A percentile compares a stretch with the other conserved stretches of the same genome.
Evolutionary conservation across 1,140 invertebrate genomes (phyloP).

Genomic region (Zaprionus kolodkinae): DNA sequence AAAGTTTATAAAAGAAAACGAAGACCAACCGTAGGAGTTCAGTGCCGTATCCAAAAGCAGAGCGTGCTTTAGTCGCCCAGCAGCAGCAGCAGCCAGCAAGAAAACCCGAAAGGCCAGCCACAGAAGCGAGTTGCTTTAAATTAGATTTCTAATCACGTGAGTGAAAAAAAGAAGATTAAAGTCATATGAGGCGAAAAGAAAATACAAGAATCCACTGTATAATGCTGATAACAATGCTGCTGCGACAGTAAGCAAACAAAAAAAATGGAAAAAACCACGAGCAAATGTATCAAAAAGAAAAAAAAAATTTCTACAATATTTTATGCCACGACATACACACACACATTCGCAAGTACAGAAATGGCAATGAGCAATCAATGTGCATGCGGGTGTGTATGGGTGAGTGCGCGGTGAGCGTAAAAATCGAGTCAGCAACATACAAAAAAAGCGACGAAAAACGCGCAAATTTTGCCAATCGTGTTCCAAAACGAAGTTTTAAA

Average conservation of each 20-base stretch:
- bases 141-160: slow-evolving; percentile 82
- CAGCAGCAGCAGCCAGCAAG: slow-evolving; percentile 73
- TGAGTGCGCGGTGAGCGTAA: slow-evolving; percentile 36
- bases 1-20: slow-evolving; percentile 79
- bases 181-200: slow-evolving; percentile 60
- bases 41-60: slow-evolving; percentile 66
- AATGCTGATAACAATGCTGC: slow-evolving; percentile 48
- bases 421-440: slow-evolving; percentile 18
- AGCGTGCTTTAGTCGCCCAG: slow-evolving; percentile 62
- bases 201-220: slow-evolving; percentile 16
- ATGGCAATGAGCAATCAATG: slow-evolving; percentile 51
- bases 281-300: slow-evolving; percentile 7
- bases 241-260: slow-evolving; percentile 36
- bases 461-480: slow-evolving; percentile 39
- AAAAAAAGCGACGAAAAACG: slow-evolving; percentile 24
- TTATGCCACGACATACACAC: slow-evolving; percentile 72
- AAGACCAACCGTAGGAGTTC: slow-evolving; percentile 55
- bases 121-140: slow-evolving; percentile 76
- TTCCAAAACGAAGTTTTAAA: slow-evolving; percentile 49
- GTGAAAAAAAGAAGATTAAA: slow-evolving; percentile 56
- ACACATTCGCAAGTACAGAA: slow-evolving; percentile 37
- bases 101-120: slow-evolving; percentile 75
- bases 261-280: slow-evolving; percentile 25
- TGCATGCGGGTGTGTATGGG: slow-evolving; percentile 23
- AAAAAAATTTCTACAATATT: slow-evolving; percentile 58